Evolutionary conservation across 1,140 invertebrate genomes (phyloP).

Genomic region (Ooceraea biroi): DNA sequence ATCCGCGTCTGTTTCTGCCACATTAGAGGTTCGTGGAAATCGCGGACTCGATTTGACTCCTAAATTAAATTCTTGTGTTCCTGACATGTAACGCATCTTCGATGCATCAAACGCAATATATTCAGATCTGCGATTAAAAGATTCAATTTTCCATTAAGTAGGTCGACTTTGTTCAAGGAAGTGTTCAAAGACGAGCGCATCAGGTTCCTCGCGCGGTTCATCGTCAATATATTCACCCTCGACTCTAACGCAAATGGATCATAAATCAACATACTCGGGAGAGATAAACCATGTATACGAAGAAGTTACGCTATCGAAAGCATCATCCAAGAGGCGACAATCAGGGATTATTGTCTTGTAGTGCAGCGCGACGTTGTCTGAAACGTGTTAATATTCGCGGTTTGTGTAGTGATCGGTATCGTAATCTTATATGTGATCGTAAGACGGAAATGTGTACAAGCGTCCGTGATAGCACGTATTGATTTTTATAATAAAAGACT

Average conservation of each 20-base stretch:
- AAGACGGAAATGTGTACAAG: neutral
- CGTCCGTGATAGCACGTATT: constrained; percentile 4
- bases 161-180: constrained; percentile 32
- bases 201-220: constrained; percentile 15
- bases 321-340: neutral
- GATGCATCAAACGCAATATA: constrained; percentile 5
- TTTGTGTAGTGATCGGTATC: neutral
- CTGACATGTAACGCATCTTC: neutral
- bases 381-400: neutral
- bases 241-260: constrained; percentile 18
- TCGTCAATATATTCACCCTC: constrained; percentile 19
- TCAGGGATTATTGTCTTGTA: too few species aligned
- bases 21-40: neutral
- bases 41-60: neutral
- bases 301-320: neutral
- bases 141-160: constrained; percentile 50
- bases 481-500: constrained; percentile 49
- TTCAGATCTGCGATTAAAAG: constrained; percentile 49
- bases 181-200: constrained; percentile 12
- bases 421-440: neutral
- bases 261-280: neutral
- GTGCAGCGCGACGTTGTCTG: neutral
- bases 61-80: constrained; percentile 20
- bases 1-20: neutral
- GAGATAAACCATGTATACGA: neutral